A percentile compares a stretch with the other conserved stretches of the same genome.
These are phyloP conservation scores for Linnaemya vulpina DNA, from an alignment of 2,888 invertebrate species.

Conservation along the genomic window DNA sequence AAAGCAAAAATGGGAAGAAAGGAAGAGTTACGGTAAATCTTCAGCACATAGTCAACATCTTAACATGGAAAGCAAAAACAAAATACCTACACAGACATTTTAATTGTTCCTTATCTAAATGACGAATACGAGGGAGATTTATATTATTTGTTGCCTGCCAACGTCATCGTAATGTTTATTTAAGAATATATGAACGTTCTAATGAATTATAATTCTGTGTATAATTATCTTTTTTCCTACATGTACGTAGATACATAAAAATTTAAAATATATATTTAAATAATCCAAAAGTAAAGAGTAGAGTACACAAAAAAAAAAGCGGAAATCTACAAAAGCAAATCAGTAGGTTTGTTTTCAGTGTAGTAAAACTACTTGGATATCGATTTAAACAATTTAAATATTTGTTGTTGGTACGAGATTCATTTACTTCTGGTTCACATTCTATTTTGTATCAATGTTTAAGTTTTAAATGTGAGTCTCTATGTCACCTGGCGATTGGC, in stretches of 20 bases:
- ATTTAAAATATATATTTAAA: slow-evolving; percentile 15
- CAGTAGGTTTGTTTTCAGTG: slow-evolving; percentile 7
- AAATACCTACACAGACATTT: neutral
- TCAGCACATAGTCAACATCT: neutral
- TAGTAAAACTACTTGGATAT: slow-evolving; percentile 1
- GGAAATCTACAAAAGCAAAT: neutral
- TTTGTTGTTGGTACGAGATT: slow-evolving; percentile 3
- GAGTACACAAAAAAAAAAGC: neutral
- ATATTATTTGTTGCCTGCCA: slow-evolving; percentile 5
- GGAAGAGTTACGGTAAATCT: neutral
- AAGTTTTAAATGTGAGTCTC: slow-evolving; percentile 55
- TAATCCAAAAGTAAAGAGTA: slow-evolving; percentile 22
- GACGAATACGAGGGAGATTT: neutral
- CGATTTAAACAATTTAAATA: slow-evolving; percentile 13
- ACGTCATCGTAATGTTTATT: slow-evolving; percentile 36
- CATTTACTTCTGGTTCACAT: slow-evolving; percentile 4
- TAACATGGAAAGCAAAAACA: neutral
- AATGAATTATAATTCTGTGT: slow-evolving; percentile 25
- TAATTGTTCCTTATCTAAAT: slow-evolving; percentile 4
- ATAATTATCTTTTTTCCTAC: neutral
- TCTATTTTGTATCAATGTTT: slow-evolving; percentile 25
- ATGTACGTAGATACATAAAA: too few relatives aligned
- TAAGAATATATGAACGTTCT: slow-evolving; percentile 26
- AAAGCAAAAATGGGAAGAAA: neutral
- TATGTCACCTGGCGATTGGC: slow-evolving; percentile 65